These are phyloP conservation scores for Parazoanthus atlanticus DNA, from an alignment of 92 coral and sea anemone species.

Conservation along the genomic window DNA sequence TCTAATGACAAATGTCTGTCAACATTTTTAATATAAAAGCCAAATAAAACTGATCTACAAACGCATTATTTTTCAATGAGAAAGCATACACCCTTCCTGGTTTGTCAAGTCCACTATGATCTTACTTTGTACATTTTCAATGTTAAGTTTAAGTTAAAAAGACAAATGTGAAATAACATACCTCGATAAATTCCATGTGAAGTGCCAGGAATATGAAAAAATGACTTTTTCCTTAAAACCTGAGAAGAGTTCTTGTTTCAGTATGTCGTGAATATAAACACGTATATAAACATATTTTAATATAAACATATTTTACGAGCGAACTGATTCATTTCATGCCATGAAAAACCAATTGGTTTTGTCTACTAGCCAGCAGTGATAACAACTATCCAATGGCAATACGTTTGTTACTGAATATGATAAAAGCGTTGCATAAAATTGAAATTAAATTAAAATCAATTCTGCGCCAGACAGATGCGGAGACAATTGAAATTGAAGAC, in stretches of 20 bases:
- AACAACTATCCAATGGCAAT: neutral
- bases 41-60: neutral
- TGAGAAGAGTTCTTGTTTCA: neutral
- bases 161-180: neutral
- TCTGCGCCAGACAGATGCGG: slow-evolving; percentile 36
- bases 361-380: slow-evolving; percentile 12
- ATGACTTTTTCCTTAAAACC: neutral
- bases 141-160: neutral
- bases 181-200: neutral
- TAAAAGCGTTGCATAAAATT: neutral
- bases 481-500: neutral
- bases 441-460: neutral
- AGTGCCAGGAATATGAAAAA: neutral
- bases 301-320: neutral
- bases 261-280: neutral
- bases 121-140: neutral
- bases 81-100: neutral
- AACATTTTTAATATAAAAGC: neutral
- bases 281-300: too few relatives aligned
- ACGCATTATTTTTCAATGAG: neutral
- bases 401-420: neutral
- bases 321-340: neutral
- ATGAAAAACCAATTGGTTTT: slow-evolving; percentile 3
- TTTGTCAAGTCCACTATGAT: neutral
- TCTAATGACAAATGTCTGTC: neutral